Percentiles rank a stretch among this genome's conserved stretches.
Evolutionary conservation across 2,113 vertebrate genomes (phyloP).

Genomic region (Etheostoma cragini): DNA sequence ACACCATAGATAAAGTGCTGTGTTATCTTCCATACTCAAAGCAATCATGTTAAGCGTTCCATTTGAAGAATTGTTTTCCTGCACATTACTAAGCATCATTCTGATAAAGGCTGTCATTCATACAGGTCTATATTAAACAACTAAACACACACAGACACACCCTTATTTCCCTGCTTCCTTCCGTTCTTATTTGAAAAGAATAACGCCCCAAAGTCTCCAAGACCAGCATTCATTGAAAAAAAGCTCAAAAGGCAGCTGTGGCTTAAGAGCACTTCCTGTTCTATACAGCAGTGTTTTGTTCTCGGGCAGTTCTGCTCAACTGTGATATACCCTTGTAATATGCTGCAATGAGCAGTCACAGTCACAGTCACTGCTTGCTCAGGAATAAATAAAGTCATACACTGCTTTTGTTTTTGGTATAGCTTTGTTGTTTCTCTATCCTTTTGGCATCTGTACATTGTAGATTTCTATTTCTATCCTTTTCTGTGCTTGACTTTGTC

Average conservation of each 20-base stretch:
- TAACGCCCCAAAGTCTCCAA: slow-evolving; percentile 41
- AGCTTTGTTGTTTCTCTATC: slow-evolving; percentile 28
- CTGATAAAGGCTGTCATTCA: slow-evolving; percentile 22
- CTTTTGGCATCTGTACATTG: slow-evolving; percentile 27
- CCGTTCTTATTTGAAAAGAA: slow-evolving; percentile 23
- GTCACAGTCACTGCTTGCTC: slow-evolving; percentile 46
- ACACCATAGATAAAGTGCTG: neutral
- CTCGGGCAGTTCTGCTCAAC: slow-evolving; percentile 41
- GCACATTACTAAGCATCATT: neutral
- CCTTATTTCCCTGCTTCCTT: slow-evolving; percentile 21
- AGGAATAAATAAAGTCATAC: slow-evolving; percentile 57
- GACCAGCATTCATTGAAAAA: slow-evolving; percentile 55
- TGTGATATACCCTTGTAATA: slow-evolving; percentile 59
- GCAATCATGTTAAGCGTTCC: neutral
- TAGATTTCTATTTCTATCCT: slow-evolving; percentile 38
- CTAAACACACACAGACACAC: slow-evolving; percentile 8
- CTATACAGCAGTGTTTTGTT: slow-evolving; percentile 58
- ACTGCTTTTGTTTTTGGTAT: slow-evolving; percentile 42
- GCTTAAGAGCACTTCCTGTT: slow-evolving; percentile 55
- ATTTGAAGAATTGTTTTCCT: slow-evolving; percentile 18
- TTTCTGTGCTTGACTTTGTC: slow-evolving; percentile 61
- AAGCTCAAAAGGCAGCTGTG: slow-evolving; percentile 54
- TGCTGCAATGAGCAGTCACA: slow-evolving; percentile 33
- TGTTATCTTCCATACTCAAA: slow-evolving; percentile 1
- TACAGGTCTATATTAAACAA: neutral